Evolutionary conservation across 2,797 vertebrate species (phyloP).

Genomic region (Eulemur coronatus): DNA sequence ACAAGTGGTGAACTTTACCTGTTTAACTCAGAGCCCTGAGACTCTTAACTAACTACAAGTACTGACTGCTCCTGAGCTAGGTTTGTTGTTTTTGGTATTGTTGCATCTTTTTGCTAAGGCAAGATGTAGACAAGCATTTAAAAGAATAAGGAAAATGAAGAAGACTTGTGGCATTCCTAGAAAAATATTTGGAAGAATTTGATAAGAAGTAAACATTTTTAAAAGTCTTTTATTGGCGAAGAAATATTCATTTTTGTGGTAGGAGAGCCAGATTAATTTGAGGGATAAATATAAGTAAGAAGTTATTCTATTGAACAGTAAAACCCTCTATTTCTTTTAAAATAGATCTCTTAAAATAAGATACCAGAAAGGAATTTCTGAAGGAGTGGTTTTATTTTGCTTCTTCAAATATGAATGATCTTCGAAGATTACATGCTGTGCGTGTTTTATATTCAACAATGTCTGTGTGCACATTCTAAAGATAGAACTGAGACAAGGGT

Average conservation of each 20-base stretch:
- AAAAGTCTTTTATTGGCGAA: conserved; percentile 25
- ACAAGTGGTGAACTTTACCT: neutral
- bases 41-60: neutral
- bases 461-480: conserved; percentile 42
- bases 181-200: conserved; percentile 29
- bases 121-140: neutral
- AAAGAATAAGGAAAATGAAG: neutral
- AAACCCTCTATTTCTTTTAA: conserved; percentile 39
- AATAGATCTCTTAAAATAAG: conserved; percentile 40
- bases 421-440: conserved; percentile 1
- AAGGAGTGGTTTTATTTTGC: conserved; percentile 53
- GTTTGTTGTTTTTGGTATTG: neutral
- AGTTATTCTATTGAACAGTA: neutral
- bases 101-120: neutral
- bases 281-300: neutral
- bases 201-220: neutral
- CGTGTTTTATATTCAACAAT: conserved; percentile 56
- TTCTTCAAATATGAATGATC: conserved; percentile 52
- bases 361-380: conserved; percentile 57
- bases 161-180: neutral
- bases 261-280: conserved; percentile 41
- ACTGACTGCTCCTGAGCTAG: neutral
- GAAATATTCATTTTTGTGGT: neutral
- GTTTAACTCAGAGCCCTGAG: neutral
- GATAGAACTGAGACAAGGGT: conserved; percentile 7